These are phyloP conservation scores for Carapus acus DNA, from an alignment of 2,797 vertebrate genomes.

Conservation along the genomic window DNA sequence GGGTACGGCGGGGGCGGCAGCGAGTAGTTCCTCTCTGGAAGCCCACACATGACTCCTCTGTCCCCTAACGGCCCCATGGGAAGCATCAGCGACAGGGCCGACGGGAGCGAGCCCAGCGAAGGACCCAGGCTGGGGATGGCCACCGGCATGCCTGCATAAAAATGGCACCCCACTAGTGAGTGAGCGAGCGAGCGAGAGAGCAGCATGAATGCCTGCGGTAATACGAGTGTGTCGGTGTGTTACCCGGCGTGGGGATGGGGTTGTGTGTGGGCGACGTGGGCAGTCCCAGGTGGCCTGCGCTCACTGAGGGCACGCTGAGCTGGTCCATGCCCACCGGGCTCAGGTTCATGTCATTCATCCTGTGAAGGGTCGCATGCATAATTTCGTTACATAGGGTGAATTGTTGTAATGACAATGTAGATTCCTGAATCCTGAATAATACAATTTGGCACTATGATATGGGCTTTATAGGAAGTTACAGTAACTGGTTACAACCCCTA, in stretches of 20 bases:
- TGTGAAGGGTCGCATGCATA: too few species aligned
- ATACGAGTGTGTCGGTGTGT: too few species aligned
- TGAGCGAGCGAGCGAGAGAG: too few species aligned
- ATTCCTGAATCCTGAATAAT: too few species aligned
- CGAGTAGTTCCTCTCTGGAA: constrained; percentile 94
- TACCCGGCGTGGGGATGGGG: constrained; percentile 86
- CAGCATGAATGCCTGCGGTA: too few species aligned
- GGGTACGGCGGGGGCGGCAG: constrained; percentile 95
- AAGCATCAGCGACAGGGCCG: constrained; percentile 95
- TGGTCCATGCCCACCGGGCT: constrained; percentile 98
- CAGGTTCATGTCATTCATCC: constrained; percentile 99
- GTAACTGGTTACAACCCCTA: too few species aligned
- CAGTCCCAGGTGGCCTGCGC: constrained; percentile 88
- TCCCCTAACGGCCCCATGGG: constrained; percentile 94
- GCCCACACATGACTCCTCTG: constrained; percentile 95
- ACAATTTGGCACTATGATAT: too few species aligned
- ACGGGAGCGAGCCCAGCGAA: constrained; percentile 90
- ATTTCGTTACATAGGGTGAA: too few species aligned
- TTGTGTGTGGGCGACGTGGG: constrained; percentile 92
- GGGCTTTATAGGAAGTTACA: too few species aligned
- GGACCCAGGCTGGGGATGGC: constrained; percentile 94
- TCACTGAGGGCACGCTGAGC: constrained; percentile 89
- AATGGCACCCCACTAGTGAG: too few species aligned
- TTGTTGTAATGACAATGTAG: too few species aligned
- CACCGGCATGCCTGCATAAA: constrained; percentile 85